These are phyloP conservation scores for Marisa cornuarietis DNA, from an alignment of 1,140 invertebrate species.

Conservation along the genomic window DNA sequence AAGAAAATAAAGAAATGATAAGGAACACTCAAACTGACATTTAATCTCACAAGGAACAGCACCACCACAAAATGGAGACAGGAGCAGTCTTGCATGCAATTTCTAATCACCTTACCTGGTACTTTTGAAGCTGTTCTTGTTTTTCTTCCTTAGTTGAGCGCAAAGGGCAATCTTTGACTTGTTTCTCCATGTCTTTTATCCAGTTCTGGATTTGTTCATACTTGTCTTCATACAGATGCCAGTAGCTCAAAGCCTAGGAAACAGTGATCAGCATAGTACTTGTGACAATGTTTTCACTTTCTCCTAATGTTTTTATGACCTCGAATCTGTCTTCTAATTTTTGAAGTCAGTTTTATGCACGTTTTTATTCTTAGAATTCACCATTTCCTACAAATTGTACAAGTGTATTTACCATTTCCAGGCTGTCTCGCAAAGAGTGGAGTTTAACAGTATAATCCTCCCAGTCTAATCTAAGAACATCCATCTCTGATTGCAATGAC, in stretches of 20 bases:
- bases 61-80: background rate
- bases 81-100: constrained; percentile 5
- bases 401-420: constrained; percentile 69
- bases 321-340: no score
- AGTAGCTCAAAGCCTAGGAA: constrained; percentile 83
- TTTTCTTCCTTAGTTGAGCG: constrained; percentile 90
- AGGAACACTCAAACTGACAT: background rate
- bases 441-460: constrained; percentile 85
- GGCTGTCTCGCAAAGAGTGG: constrained; percentile 81
- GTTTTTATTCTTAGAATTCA: no score
- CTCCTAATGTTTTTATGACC: no score
- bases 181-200: constrained; percentile 86
- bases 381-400: no score
- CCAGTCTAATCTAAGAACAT: constrained; percentile 89
- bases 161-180: constrained; percentile 85
- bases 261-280: no score
- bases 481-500: constrained; percentile 85
- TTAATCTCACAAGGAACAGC: background rate
- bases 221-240: constrained; percentile 89
- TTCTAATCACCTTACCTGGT: constrained; percentile 75
- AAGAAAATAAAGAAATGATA: background rate
- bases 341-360: no score
- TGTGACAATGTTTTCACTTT: no score
- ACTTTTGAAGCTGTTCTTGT: constrained; percentile 87
- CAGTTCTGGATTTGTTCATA: constrained; percentile 84